Conservation (phyloP, 2,113 vertebrate species). For the Gavia stellata region DNA sequence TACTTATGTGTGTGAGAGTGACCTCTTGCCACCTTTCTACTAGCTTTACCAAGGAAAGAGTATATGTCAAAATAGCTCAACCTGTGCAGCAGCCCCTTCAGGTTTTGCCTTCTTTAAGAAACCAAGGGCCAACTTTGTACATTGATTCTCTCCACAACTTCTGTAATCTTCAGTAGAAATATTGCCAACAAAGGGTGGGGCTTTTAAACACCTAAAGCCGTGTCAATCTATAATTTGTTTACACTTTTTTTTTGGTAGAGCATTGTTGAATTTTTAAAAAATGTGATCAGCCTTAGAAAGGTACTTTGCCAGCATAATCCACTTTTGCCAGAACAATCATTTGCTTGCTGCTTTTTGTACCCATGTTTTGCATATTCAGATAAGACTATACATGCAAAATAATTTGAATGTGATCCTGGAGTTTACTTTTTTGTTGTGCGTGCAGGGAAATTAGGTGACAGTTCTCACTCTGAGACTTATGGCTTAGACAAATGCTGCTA, state of each 20-base stretch:
- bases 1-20: neutral
- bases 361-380: neutral
- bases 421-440: neutral
- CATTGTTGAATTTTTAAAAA: neutral
- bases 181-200: neutral
- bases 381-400: neutral
- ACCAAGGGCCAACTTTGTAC: neutral
- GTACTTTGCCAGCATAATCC: neutral
- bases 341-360: neutral
- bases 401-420: neutral
- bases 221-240: neutral
- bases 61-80: neutral
- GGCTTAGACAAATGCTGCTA: neutral
- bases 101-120: neutral
- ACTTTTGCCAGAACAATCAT: neutral
- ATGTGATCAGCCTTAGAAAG: neutral
- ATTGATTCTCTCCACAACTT: neutral
- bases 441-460: neutral
- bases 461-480: neutral
- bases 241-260: neutral
- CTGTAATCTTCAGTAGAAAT: neutral
- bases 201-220: neutral
- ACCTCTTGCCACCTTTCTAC: neutral
- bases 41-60: neutral
- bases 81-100: neutral